These are phyloP conservation scores for Macrophya annulata DNA, from an alignment of 2,888 invertebrate species.

Conservation along the genomic window DNA sequence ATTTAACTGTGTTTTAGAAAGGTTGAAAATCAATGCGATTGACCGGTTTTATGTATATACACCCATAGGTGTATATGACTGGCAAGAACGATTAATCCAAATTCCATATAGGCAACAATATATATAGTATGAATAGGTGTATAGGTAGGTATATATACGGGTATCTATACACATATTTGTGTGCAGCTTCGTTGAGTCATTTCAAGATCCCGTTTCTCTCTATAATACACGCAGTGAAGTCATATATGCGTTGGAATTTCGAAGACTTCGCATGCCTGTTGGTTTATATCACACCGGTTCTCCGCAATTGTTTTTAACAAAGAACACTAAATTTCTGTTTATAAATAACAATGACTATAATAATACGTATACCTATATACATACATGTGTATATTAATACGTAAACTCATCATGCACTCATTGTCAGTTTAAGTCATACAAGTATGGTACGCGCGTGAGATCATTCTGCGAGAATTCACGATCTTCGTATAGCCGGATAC, in stretches of 20 bases:
- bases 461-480: background rate
- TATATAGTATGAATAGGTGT: constrained; percentile 5
- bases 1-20: constrained; percentile 24
- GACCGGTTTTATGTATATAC: constrained; percentile 9
- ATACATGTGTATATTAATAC: background rate
- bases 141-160: constrained; percentile 20
- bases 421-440: background rate
- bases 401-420: background rate
- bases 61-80: background rate
- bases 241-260: constrained; percentile 49
- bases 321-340: background rate
- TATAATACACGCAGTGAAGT: constrained; percentile 34
- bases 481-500: constrained; percentile 4
- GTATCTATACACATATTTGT: background rate
- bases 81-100: constrained; percentile 12
- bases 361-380: no score
- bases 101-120: constrained; percentile 53
- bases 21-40: background rate
- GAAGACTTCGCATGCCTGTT: constrained; percentile 30
- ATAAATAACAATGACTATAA: no score
- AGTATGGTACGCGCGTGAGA: background rate
- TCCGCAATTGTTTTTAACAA: constrained; percentile 16
- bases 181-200: constrained; percentile 52
- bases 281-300: background rate
- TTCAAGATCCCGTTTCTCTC: constrained; percentile 54